Evolutionary conservation across 2,888 invertebrate genomes (phyloP).

Genomic region (Romanomermis culicivorax): DNA sequence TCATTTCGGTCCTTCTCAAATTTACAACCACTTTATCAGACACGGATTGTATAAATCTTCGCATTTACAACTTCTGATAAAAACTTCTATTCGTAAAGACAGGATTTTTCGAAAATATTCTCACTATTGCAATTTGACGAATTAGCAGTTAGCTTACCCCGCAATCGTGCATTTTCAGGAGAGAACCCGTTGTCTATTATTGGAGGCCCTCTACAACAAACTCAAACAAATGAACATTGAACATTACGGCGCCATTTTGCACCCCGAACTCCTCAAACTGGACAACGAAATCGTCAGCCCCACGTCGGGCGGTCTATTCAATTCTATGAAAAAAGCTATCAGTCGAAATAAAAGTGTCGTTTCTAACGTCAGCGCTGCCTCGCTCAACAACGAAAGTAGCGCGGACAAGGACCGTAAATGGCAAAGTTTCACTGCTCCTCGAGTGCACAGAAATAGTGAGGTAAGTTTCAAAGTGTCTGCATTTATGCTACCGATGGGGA

Average conservation of each 20-base stretch:
- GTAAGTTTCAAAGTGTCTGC: background rate
- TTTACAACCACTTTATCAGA: too few relatives aligned
- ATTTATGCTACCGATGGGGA: too few relatives aligned
- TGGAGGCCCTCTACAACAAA: constrained; percentile 70
- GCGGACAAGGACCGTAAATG: background rate
- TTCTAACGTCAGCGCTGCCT: background rate
- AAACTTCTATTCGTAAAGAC: too few relatives aligned
- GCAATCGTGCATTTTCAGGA: too few relatives aligned
- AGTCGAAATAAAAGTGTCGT: background rate
- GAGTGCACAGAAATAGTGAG: background rate
- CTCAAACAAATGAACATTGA: constrained; percentile 65
- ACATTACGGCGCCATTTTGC: constrained; percentile 48
- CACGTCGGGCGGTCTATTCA: constrained; percentile 52
- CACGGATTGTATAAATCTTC: too few relatives aligned
- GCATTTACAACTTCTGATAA: too few relatives aligned
- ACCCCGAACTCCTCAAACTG: constrained; percentile 44
- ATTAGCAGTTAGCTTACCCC: too few relatives aligned
- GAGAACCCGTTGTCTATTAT: constrained; percentile 63
- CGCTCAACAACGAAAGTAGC: background rate
- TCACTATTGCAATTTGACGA: too few relatives aligned
- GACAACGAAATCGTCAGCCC: constrained; percentile 6
- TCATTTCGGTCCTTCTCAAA: too few relatives aligned
- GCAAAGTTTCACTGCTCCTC: constrained; percentile 1
- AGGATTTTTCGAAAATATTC: too few relatives aligned
- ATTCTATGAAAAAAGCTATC: constrained; percentile 57